Evolutionary conservation across 1,140 invertebrate genomes (phyloP).

Genomic region (Drosophila tani): DNA sequence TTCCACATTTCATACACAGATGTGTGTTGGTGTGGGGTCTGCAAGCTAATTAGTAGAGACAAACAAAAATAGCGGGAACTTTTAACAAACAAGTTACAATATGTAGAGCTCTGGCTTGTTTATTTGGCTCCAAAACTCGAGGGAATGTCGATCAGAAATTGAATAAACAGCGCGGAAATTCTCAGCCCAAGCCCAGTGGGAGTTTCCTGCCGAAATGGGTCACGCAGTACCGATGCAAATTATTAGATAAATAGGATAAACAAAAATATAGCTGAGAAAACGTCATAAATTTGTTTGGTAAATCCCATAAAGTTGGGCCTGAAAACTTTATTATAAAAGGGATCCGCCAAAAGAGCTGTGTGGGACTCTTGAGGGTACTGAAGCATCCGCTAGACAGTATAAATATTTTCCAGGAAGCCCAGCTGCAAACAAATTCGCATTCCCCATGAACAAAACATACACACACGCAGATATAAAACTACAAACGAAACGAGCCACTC

Average conservation of each 20-base stretch:
- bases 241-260: slow-evolving; percentile 30
- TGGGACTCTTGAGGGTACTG: slow-evolving; percentile 13
- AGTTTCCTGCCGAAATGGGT: slow-evolving; percentile 26
- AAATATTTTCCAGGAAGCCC: slow-evolving; percentile 79
- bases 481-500: slow-evolving; percentile 37
- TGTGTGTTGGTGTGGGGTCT: slow-evolving; percentile 31
- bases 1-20: slow-evolving; percentile 40
- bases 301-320: slow-evolving; percentile 66
- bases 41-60: slow-evolving; percentile 68
- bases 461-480: slow-evolving; percentile 24
- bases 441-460: slow-evolving; percentile 17
- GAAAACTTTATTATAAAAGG: slow-evolving; percentile 70
- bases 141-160: slow-evolving; percentile 15
- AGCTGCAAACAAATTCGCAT: slow-evolving; percentile 73
- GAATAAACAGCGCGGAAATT: slow-evolving; percentile 6
- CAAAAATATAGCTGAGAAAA: slow-evolving; percentile 28
- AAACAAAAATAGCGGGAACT: slow-evolving; percentile 59
- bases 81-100: slow-evolving; percentile 68
- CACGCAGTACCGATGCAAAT: slow-evolving; percentile 24
- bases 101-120: slow-evolving; percentile 49
- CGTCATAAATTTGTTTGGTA: slow-evolving; percentile 63
- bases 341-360: slow-evolving; percentile 23
- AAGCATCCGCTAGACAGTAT: slow-evolving; percentile 61
- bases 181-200: slow-evolving; percentile 25
- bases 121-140: slow-evolving; percentile 40